Base-by-base conservation (phyloP, 2,888 invertebrate genomes). In the Harmothoe impar region DNA sequence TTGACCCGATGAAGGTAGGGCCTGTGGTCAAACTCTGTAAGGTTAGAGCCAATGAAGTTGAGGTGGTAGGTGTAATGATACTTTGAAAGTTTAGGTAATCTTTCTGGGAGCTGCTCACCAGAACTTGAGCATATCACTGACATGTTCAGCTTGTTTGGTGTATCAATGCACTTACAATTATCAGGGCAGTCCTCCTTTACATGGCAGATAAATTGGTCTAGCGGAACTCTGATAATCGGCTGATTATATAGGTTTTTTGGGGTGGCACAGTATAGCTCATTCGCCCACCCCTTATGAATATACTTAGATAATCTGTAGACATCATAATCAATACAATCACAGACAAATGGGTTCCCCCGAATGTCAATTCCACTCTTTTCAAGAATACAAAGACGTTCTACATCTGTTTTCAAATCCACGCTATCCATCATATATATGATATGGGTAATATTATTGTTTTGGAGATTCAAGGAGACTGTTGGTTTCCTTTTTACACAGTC, bases 291-390 rank as follows among this genome's bases (percentile, higher is more conserved):
- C 23, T 43, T 33, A 5, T 84, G 35, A 3, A 84, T 51, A 12
- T 1, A 3, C 1, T 84, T 1, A 23, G 33, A 5, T 3, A 84
- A 25, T 20, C n/a, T 52, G 33, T 43, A 43, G 12, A 51, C 20
- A 23, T 52, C 33, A 23, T n/a, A 84, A 20, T 84, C 84, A 84
- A 84, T 35, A 84, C 84, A 84, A 23, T 84, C 43, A 84, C 84
- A 84, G n/a, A 25, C 3, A 20, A 35, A 84, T 1, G 43, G 23
- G 33, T 84, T 84, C 0, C n/a, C 10, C 5, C 43, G 3, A 23
- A 84, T 20, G 33, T 35, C 43, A n/a, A 84, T 25, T 12, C 5
- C 3, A 23, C n/a, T n/a, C 7, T 84, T 43, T 25, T 43, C 51
- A 25, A 84, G 33, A 20, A 35, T 17, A 35, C 35, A 84, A 0